Conservation (phyloP, 2,797 vertebrate genomes). For the Danio choprae region DNA sequence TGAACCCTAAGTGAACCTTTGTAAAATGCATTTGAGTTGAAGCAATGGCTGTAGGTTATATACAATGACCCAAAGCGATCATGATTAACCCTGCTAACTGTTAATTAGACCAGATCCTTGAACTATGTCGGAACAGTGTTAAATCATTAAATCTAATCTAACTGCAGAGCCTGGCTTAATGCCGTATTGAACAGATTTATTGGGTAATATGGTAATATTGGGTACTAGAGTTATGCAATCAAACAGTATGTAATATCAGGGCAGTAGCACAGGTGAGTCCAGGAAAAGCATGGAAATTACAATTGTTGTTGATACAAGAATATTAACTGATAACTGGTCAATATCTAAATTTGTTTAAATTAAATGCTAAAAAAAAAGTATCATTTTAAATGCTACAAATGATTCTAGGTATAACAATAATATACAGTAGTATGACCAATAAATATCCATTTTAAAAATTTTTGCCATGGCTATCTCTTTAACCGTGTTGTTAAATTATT, state of each 20-base stretch:
- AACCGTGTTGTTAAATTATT: too few species aligned
- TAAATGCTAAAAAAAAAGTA: too few species aligned
- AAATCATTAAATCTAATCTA: neutral
- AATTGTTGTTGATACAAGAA: neutral
- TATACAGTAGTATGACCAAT: too few species aligned
- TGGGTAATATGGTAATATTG: too few species aligned
- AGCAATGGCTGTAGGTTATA: neutral
- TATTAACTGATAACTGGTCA: neutral
- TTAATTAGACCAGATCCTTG: neutral
- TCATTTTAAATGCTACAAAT: too few species aligned
- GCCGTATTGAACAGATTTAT: neutral
- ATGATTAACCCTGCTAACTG: neutral
- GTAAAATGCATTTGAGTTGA: conserved; percentile 5
- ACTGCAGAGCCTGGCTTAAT: neutral
- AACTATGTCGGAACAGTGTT: neutral
- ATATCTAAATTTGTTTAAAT: too few species aligned
- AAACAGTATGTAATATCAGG: conserved; percentile 8
- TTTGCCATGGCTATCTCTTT: too few species aligned
- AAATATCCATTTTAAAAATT: too few species aligned
- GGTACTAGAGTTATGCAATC: neutral
- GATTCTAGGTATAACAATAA: too few species aligned
- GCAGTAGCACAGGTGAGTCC: neutral
- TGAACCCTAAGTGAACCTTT: conserved; percentile 19
- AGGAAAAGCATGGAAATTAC: neutral
- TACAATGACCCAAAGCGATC: neutral